Evolutionary conservation across 2,888 invertebrate species (phyloP).

Genomic region (Thereva nobilitata): DNA sequence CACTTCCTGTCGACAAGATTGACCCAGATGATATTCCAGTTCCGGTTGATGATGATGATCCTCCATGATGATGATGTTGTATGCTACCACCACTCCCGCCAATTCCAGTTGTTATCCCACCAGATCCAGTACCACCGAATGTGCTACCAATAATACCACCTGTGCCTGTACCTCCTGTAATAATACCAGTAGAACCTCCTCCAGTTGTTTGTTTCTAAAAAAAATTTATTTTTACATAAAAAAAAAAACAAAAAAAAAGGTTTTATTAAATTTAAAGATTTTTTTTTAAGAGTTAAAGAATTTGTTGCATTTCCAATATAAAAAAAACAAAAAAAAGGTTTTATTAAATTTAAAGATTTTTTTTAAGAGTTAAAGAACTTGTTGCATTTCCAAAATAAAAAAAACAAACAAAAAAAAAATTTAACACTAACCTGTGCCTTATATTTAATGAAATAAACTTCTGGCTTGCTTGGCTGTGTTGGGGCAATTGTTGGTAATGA

Average conservation of each 20-base stretch:
- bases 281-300: no score
- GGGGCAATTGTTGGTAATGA: constrained; percentile 76
- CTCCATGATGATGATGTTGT: constrained; percentile 41
- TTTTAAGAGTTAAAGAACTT: no score
- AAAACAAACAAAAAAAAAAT: constrained; percentile 1
- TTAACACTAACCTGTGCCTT: constrained; percentile 56
- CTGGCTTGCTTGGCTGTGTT: constrained; percentile 84
- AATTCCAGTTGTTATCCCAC: constrained; percentile 37
- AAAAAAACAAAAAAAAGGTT: no score
- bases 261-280: no score
- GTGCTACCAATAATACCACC: constrained; percentile 41
- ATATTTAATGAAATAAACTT: constrained; percentile 78
- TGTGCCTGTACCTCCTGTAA: not conserved
- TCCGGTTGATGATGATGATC: constrained; percentile 28
- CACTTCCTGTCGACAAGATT: constrained; percentile 52
- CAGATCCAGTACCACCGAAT: constrained; percentile 43
- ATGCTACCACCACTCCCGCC: constrained; percentile 36
- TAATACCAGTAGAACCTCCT: not conserved
- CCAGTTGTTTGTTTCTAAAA: not conserved
- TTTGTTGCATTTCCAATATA: no score
- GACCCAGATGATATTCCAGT: constrained; percentile 45
- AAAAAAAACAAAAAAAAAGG: not conserved
- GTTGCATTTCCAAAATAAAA: no score
- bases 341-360: no score
- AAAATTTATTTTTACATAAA: not conserved